Evolutionary conservation across 2,888 invertebrate genomes (phyloP), one percentile per base, ranked within the genome.

Genomic region (Leptopilina myrica): DNA sequence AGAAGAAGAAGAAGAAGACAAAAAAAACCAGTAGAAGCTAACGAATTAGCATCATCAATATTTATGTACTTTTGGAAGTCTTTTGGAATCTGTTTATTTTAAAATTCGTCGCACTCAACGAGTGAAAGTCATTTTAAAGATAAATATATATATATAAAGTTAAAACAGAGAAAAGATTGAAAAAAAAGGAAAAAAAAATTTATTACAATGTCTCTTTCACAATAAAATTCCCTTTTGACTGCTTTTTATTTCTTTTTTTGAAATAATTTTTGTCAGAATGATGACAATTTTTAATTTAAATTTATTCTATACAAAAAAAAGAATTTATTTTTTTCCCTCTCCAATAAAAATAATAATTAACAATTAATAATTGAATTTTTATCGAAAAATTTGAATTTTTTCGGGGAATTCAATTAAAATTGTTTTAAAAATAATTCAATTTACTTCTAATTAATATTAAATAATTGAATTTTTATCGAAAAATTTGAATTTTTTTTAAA

Each of bases 61-160:
- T 73, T 73, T 33, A 73, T 73, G 1, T 73, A 33, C 26, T 53
- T 33, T 33, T 73, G 26, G 53, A 53, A 53, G 53, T 73, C 14
- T 73, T 73, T 53, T 49, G 49, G 49, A 49, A 49, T 8, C 56
- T 33, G n/a, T 73, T 56, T 56, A 56, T 53, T n/a, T 49, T 49
- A 11, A 33, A 73, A 73, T 73, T 53, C 73, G 33, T 73, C 56
- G 33, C 33, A 33, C 49, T 20, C 43, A n/a, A 4, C 49, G 33
- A 73, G 73, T 73, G 73, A 73, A 73, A 73, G 73, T 73, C 33
- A 26, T 33, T 56, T 73, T 56, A 12, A 53, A 56, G 73, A 73
- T 56, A n/a, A n/a, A n/a, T n/a, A n/a, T n/a, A n/a, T n/a, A n/a
- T n/a, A 33, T 33, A 33, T 4, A 33, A 33, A 73, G 3, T 26